phyloP scores from a whole-genome alignment of 2,113 vertebrate species.

The Ginglymostoma cirratum region DNA sequence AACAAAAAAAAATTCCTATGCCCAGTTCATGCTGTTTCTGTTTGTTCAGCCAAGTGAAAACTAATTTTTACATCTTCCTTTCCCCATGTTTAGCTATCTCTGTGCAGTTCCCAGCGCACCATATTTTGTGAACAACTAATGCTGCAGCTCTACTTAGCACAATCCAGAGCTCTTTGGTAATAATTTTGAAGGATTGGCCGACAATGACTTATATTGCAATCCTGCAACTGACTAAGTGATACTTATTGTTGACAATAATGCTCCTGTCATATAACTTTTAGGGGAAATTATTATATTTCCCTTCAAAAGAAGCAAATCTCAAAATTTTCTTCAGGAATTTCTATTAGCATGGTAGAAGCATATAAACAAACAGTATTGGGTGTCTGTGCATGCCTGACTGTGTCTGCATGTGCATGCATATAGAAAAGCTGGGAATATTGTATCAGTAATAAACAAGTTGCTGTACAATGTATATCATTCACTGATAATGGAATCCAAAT shows the following conservation, averaged over 20 bases:
- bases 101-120: too few relatives aligned
- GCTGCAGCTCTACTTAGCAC: neutral
- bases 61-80: neutral
- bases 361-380: neutral
- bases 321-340: neutral
- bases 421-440: too few relatives aligned
- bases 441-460: too few relatives aligned
- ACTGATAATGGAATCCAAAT: neutral
- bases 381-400: neutral
- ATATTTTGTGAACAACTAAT: neutral
- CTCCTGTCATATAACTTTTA: neutral
- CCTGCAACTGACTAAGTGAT: neutral
- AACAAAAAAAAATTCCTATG: neutral
- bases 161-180: neutral
- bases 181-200: neutral
- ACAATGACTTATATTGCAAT: neutral
- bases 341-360: neutral
- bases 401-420: too few relatives aligned
- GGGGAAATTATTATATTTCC: neutral
- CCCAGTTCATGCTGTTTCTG: neutral
- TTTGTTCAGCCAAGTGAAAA: neutral
- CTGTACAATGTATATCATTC: neutral
- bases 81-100: neutral
- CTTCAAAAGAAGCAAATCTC: neutral
- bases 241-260: neutral